Base-by-base conservation (phyloP, 2,888 invertebrate species). In the Himalopsyche kuldschensis region DNA sequence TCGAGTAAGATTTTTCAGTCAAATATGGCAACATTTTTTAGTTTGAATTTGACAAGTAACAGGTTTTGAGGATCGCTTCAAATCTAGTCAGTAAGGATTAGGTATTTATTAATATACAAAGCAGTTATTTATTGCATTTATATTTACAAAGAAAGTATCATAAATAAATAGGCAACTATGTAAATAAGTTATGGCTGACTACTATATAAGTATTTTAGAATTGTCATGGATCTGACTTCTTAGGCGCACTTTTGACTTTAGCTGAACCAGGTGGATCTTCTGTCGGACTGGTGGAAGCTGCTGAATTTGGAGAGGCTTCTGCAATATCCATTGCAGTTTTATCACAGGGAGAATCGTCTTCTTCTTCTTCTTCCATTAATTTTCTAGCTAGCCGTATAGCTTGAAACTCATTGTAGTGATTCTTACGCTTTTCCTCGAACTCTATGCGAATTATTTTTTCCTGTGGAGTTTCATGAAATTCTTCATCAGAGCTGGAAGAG, bases 391-490 rank as follows among this genome's bases (percentile, higher is more conserved):
- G 90, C 90, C 97, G 96, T 8, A 99, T 95, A 0, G 98, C 98
- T 90, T 98, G 96, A 11, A 97, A 99, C 90, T 99, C 99, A 90
- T 99, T 98, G 90, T 99, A 99, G 89, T 99, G 99, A 88, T 96
- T 95, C 92, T 98, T 99, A 86, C 99, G 93, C 89, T 98, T 98
- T 87, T 95, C 94, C 90, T 98, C 97, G 88, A 99, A 99, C 85
- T 95, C 94, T 88, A 94, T 92, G 88, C 96, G 93, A 88, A 94
- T 94, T 87, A 92, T 92, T 88, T 92, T 92, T 86, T 92, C 92
- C 87, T 95, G 95, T 83, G 94, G 94, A 11, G 93, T 91, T 88
- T 94, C 92, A 15, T 92, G 90, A 87, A 90, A 91, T 55, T 93
- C 93, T 84, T 94, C 93, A 46, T 94, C 94, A 69, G 92, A 92